Percentiles rank a stretch among this genome's conserved stretches.
phyloP scores from a whole-genome alignment of 1,140 invertebrate species.

The Globodera ellingtonae region DNA sequence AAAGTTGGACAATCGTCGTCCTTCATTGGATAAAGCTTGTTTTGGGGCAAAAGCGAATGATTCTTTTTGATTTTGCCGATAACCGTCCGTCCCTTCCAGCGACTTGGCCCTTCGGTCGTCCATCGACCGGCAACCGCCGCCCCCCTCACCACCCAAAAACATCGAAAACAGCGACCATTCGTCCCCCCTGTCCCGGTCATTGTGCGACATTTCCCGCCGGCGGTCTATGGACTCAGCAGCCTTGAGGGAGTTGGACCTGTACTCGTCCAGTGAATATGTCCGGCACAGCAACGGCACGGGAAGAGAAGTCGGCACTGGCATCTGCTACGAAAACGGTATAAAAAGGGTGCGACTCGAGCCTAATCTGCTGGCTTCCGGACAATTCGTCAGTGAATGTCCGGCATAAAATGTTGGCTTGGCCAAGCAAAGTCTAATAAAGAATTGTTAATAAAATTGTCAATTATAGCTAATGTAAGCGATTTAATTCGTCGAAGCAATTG shows the following conservation, averaged over 20 bases:
- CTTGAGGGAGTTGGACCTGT: conserved; percentile 27
- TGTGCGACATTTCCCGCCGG: background rate
- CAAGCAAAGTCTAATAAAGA: background rate
- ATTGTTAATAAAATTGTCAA: too few species aligned
- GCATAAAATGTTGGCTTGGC: background rate
- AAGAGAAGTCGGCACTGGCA: background rate
- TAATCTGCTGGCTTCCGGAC: too few species aligned
- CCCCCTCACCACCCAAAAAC: background rate
- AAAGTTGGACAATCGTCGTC: too few species aligned
- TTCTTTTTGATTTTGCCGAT: background rate
- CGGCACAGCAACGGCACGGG: conserved; percentile 11
- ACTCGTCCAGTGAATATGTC: conserved; percentile 47
- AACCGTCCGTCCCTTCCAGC: background rate
- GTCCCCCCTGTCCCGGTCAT: background rate
- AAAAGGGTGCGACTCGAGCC: background rate
- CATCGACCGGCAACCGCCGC: background rate
- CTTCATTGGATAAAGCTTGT: too few species aligned
- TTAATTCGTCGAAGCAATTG: too few species aligned
- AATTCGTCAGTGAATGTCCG: too few species aligned
- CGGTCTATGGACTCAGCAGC: background rate
- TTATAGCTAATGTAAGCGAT: too few species aligned
- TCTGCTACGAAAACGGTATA: conserved; percentile 36
- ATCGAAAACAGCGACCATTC: background rate
- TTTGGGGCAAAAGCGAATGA: background rate
- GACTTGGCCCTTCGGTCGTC: conserved; percentile 7